Conservation (phyloP, 2,888 invertebrate species). For the Corbicula japonica region DNA sequence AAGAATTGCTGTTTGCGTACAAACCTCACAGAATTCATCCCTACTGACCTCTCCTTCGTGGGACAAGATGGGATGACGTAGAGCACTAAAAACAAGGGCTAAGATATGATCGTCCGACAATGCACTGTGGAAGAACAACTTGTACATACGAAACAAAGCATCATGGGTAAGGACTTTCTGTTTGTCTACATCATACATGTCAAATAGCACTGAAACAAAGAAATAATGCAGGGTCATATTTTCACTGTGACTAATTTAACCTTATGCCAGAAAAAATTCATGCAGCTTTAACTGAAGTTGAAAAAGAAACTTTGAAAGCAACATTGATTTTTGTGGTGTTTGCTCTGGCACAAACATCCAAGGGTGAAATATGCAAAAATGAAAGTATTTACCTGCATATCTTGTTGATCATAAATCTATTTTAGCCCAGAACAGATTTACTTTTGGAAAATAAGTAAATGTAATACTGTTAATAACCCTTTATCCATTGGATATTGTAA, state of each 20-base stretch:
- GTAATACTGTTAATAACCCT: too few species aligned
- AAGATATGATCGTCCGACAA: conserved; percentile 79
- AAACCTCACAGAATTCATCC: conserved; percentile 75
- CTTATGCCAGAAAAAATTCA: neutral
- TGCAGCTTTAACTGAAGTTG: neutral
- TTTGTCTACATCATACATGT: conserved; percentile 75
- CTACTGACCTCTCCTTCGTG: conserved; percentile 73
- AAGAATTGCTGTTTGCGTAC: neutral
- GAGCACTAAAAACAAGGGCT: conserved; percentile 73
- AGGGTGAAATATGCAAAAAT: too few species aligned
- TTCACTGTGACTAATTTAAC: neutral
- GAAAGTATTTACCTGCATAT: too few species aligned
- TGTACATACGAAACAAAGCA: conserved; percentile 77
- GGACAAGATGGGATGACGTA: conserved; percentile 70
- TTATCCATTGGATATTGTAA: too few species aligned
- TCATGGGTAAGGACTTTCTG: conserved; percentile 74
- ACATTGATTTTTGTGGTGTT: too few species aligned
- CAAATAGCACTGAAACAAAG: conserved; percentile 73
- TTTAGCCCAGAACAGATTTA: too few species aligned
- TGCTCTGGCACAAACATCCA: too few species aligned
- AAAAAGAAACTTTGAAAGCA: too few species aligned
- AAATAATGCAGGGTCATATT: neutral
- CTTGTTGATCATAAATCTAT: too few species aligned
- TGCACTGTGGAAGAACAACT: conserved; percentile 69
- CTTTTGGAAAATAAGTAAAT: too few species aligned